A percentile compares a stretch with the other conserved stretches of the same genome.
These are phyloP conservation scores for Andrena praecox DNA, from an alignment of 2,888 invertebrate species.

Conservation along the genomic window DNA sequence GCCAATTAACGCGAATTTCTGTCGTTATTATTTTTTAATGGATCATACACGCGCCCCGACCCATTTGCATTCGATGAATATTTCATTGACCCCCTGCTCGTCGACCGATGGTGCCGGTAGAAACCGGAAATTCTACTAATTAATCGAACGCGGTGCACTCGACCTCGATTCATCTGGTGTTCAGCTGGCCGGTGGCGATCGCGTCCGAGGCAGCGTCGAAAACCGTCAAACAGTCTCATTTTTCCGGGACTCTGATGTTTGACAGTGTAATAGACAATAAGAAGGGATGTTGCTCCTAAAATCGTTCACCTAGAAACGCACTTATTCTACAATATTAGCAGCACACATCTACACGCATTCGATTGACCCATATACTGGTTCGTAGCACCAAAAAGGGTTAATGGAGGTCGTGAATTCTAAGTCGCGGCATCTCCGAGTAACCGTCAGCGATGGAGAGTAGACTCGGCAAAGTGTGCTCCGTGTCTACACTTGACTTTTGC, in stretches of 20 bases:
- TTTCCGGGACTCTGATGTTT: too few species aligned
- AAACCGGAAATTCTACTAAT: slow-evolving; percentile 61
- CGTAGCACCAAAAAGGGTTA: too few species aligned
- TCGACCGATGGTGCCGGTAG: slow-evolving; percentile 1
- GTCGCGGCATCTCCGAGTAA: too few species aligned
- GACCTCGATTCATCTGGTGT: slow-evolving; percentile 28
- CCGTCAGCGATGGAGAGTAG: not conserved
- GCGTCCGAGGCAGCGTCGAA: too few species aligned
- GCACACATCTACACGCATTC: too few species aligned
- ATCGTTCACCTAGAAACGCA: too few species aligned
- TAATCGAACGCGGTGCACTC: slow-evolving; percentile 48
- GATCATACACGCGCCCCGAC: slow-evolving; percentile 69
- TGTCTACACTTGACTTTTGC: slow-evolving; percentile 8
- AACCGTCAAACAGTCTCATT: too few species aligned
- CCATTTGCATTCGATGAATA: slow-evolving; percentile 81
- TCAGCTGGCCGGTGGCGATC: slow-evolving; percentile 8
- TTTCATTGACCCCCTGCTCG: slow-evolving; percentile 65
- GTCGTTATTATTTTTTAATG: slow-evolving; percentile 81
- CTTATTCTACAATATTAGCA: too few species aligned
- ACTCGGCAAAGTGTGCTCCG: not conserved
- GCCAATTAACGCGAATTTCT: slow-evolving; percentile 82
- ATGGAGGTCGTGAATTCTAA: too few species aligned
- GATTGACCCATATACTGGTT: too few species aligned
- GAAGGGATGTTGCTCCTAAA: too few species aligned
- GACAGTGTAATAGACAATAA: too few species aligned